Percentiles rank a stretch among this genome's conserved stretches.
Evolutionary conservation across 2,797 vertebrate species (phyloP).

Genomic region (Enoplosus armatus): DNA sequence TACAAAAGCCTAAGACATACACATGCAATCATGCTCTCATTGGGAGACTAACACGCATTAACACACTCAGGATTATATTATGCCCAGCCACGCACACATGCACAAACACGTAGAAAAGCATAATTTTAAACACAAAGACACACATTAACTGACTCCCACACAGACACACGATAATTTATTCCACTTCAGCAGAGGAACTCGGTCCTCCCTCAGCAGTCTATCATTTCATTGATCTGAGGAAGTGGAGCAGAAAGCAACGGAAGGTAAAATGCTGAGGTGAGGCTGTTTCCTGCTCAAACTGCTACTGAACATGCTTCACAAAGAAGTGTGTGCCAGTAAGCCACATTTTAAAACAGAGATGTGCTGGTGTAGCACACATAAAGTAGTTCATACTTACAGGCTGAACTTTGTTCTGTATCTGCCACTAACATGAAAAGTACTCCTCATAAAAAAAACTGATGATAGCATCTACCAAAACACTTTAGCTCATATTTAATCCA

Average conservation of each 20-base stretch:
- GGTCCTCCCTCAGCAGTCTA: conserved; percentile 31
- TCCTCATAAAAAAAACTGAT: not conserved
- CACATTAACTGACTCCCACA: conserved; percentile 17
- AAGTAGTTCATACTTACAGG: not conserved
- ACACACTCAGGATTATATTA: not conserved
- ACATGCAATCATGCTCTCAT: not conserved
- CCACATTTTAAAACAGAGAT: not conserved
- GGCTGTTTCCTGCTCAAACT: conserved; percentile 18
- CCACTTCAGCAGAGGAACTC: conserved; percentile 1
- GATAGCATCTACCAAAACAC: not conserved
- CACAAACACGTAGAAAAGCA: not conserved
- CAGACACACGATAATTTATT: conserved; percentile 23
- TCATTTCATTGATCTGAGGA: conserved; percentile 51
- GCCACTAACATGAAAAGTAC: not conserved
- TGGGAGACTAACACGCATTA: not conserved
- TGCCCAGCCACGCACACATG: not conserved
- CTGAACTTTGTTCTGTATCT: not conserved
- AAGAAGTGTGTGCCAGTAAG: not conserved
- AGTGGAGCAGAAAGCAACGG: conserved; percentile 44
- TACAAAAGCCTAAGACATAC: not conserved
- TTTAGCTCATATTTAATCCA: not conserved
- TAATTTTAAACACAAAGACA: not conserved
- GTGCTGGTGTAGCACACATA: not conserved
- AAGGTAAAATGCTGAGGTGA: conserved; percentile 42
- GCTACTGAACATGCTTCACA: conserved; percentile 9